These are phyloP conservation scores for Scomber scombrus DNA, from an alignment of 2,113 vertebrate genomes.

Conservation along the genomic window DNA sequence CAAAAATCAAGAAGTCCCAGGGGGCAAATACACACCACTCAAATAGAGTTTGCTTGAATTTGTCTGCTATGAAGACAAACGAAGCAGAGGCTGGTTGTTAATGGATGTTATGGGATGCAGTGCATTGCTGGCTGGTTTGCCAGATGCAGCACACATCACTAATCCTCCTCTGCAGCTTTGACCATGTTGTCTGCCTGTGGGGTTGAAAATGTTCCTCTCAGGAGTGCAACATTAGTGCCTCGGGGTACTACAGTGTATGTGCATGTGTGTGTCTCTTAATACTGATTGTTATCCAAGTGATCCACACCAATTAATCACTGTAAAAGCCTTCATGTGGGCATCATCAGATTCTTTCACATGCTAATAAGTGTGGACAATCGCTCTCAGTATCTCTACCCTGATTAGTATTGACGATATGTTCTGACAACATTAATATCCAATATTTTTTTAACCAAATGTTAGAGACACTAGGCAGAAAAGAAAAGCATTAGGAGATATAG, in stretches of 20 bases:
- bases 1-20: constrained; percentile 14
- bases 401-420: constrained; percentile 7
- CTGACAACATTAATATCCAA: constrained; percentile 10
- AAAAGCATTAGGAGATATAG: constrained; percentile 35
- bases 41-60: constrained; percentile 5
- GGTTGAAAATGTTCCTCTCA: constrained; percentile 14
- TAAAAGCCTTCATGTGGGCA: constrained; percentile 12
- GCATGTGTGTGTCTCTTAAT: constrained; percentile 8
- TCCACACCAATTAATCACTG: not conserved
- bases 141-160: constrained; percentile 31
- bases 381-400: constrained; percentile 2
- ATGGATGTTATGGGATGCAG: not conserved
- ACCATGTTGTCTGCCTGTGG: not conserved
- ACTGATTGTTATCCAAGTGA: constrained; percentile 14
- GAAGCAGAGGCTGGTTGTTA: constrained; percentile 13
- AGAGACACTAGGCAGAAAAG: constrained; percentile 43
- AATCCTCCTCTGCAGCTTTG: constrained; percentile 22
- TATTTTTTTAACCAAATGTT: constrained; percentile 24
- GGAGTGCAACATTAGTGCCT: too few species aligned
- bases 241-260: not conserved
- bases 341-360: constrained; percentile 30
- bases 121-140: constrained; percentile 24
- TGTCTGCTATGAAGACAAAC: constrained; percentile 16
- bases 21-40: constrained; percentile 17
- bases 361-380: constrained; percentile 15